These are phyloP conservation scores for Astur gentilis DNA, from an alignment of 2,113 vertebrate genomes.

Conservation along the genomic window DNA sequence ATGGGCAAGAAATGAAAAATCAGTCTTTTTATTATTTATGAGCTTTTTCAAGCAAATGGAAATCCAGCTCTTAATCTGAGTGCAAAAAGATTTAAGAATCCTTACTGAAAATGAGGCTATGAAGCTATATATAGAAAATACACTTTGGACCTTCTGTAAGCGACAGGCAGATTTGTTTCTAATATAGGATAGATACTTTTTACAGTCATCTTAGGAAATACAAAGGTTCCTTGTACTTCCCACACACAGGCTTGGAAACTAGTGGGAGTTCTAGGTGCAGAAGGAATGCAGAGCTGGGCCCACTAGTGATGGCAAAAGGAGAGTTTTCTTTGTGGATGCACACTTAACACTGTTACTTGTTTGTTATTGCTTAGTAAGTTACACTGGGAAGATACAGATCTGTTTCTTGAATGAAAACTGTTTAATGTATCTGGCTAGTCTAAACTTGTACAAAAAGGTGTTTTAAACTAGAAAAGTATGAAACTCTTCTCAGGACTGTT, in stretches of 20 bases:
- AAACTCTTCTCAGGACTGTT: not conserved
- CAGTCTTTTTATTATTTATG: constrained; percentile 14
- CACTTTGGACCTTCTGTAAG: not conserved
- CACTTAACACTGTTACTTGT: not conserved
- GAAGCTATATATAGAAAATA: not conserved
- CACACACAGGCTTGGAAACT: not conserved
- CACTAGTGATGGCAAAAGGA: not conserved
- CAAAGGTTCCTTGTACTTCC: constrained; percentile 25
- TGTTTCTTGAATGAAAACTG: not conserved
- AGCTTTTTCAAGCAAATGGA: constrained; percentile 3
- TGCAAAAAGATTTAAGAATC: not conserved
- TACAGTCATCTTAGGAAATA: not conserved
- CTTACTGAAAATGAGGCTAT: not conserved
- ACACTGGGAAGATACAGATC: not conserved
- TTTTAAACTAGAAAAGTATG: not conserved
- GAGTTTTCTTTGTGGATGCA: not conserved
- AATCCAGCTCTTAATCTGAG: not conserved
- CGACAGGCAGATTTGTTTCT: not conserved
- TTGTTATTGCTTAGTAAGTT: not conserved
- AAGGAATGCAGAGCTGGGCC: not conserved
- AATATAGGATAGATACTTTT: not conserved
- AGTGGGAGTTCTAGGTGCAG: not conserved
- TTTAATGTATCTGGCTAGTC: not conserved
- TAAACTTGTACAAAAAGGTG: not conserved
- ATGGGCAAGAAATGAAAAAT: constrained; percentile 37